phyloP scores from a whole-genome alignment of 2,797 vertebrate genomes.

The Microctenopoma stevenorrisi region DNA sequence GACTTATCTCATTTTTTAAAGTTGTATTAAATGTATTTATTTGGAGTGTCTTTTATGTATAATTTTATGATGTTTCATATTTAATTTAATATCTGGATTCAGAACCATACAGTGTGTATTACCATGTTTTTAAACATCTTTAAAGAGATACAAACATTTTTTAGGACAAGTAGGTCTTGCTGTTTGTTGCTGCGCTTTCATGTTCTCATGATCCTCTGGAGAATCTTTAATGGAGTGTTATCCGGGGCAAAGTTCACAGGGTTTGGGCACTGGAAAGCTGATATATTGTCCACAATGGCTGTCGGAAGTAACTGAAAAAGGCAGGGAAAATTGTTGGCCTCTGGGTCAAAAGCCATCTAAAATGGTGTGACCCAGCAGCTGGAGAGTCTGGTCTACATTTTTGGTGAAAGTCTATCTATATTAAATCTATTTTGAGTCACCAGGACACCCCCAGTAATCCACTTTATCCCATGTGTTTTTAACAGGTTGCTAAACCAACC shows the following conservation, averaged over 20 bases:
- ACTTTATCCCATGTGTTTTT: conserved; percentile 20
- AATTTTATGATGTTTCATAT: not conserved
- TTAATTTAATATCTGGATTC: not conserved
- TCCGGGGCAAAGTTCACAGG: conserved; percentile 53
- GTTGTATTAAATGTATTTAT: too few relatives aligned
- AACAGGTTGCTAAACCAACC: not conserved
- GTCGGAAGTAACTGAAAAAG: conserved; percentile 65
- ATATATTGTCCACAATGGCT: conserved; percentile 49
- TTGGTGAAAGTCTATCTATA: conserved; percentile 2
- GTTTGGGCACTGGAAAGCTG: conserved; percentile 53
- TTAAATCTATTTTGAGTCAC: conserved; percentile 5
- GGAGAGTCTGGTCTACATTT: conserved; percentile 33
- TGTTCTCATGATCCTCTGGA: conserved; percentile 4
- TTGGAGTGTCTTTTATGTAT: not conserved
- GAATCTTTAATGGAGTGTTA: conserved; percentile 18
- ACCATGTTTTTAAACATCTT: too few relatives aligned
- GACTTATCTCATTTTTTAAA: too few relatives aligned
- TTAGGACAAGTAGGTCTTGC: too few relatives aligned
- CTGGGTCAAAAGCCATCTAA: conserved; percentile 62
- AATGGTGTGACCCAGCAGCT: conserved; percentile 61
- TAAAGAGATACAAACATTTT: too few relatives aligned
- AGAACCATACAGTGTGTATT: not conserved
- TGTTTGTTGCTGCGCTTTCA: not conserved
- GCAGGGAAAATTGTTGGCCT: conserved; percentile 54
- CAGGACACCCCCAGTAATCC: conserved; percentile 15